Evolutionary conservation across 2,888 invertebrate genomes (phyloP).

Genomic region (Watsonalla binaria): DNA sequence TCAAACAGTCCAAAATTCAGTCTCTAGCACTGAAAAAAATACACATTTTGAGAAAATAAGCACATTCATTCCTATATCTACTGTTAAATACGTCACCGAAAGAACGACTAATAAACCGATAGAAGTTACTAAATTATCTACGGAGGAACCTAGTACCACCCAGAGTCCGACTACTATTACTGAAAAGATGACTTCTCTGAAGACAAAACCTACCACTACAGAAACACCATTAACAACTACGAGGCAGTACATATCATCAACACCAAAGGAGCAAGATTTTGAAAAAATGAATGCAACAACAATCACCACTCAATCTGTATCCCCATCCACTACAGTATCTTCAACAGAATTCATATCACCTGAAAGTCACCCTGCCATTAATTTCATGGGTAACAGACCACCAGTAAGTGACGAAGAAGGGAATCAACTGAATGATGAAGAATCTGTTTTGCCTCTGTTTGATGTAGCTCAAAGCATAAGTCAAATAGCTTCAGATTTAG

Average conservation of each 20-base stretch:
- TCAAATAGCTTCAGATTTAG: constrained; percentile 72
- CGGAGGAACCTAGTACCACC: constrained; percentile 22
- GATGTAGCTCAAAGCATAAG: constrained; percentile 72
- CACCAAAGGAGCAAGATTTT: constrained; percentile 27
- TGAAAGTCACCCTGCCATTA: constrained; percentile 21
- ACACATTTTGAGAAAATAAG: constrained; percentile 48
- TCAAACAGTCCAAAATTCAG: constrained; percentile 21
- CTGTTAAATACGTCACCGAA: constrained; percentile 45
- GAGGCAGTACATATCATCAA: constrained; percentile 16
- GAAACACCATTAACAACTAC: constrained; percentile 4
- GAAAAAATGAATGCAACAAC: constrained; percentile 58
- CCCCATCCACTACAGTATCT: constrained; percentile 57
- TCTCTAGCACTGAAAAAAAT: constrained; percentile 37
- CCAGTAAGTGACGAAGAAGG: constrained; percentile 11
- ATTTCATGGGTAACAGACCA: constrained; percentile 13
- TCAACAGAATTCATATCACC: constrained; percentile 48
- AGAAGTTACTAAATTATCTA: constrained; percentile 20
- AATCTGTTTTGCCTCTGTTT: constrained; percentile 48
- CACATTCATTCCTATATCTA: constrained; percentile 55
- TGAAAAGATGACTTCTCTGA: constrained; percentile 18
- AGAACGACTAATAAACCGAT: constrained; percentile 35
- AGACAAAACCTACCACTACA: constrained; percentile 22
- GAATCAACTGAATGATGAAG: constrained; percentile 27
- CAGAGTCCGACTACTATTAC: constrained; percentile 21
- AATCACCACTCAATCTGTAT: constrained; percentile 66